Conservation (phyloP, 2,113 vertebrate species). For the Eurystomus gularis region DNA sequence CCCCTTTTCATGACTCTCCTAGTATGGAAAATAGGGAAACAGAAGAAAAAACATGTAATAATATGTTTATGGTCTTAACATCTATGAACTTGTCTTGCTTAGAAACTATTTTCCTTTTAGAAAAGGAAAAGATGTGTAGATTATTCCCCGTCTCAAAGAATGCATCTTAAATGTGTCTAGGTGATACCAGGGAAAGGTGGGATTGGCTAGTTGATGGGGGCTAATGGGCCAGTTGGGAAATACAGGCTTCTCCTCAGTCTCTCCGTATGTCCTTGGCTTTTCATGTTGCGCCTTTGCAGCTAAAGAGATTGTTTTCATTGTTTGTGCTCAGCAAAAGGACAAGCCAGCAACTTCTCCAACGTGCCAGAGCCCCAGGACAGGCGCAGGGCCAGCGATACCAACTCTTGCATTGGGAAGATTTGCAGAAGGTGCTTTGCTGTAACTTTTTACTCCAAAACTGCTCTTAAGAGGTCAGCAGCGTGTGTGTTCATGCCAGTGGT, state of each 20-base stretch:
- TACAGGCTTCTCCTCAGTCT: neutral
- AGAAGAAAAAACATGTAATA: fast-evolving
- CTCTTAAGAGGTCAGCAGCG: neutral
- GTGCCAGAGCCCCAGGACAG: neutral
- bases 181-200: neutral
- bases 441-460: neutral
- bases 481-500: fast-evolving
- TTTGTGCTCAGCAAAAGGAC: neutral
- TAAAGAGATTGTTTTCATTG: fast-evolving
- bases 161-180: neutral
- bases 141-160: neutral
- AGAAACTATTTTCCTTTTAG: neutral
- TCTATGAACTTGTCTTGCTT: fast-evolving
- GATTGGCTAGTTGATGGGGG: neutral
- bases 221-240: neutral
- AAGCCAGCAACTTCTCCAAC: neutral
- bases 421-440: neutral
- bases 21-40: neutral
- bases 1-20: neutral
- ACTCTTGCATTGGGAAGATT: neutral
- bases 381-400: fast-evolving
- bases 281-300: neutral
- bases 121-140: neutral
- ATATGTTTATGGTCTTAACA: neutral
- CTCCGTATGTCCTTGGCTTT: fast-evolving